Evolutionary conservation across 2,113 vertebrate species (phyloP).

Genomic region (Lycaon pictus): DNA sequence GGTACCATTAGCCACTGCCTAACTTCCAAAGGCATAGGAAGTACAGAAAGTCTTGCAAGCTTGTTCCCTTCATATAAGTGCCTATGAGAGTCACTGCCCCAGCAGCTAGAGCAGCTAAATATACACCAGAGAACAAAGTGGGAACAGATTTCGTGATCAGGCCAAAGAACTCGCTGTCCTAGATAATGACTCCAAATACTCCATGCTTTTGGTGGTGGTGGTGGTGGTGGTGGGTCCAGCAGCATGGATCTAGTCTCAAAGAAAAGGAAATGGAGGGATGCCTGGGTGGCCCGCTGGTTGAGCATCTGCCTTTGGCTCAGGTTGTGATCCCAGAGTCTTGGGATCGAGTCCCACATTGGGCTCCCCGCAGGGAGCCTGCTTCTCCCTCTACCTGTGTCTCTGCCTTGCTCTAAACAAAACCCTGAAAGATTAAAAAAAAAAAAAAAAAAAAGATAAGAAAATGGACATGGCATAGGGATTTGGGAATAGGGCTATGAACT

Average conservation of each 20-base stretch:
- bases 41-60: neutral
- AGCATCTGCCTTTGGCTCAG: too few species aligned
- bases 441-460: neutral
- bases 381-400: too few species aligned
- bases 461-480: neutral
- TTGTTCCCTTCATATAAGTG: neutral
- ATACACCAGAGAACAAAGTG: too few species aligned
- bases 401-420: too few species aligned
- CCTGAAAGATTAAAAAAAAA: too few species aligned
- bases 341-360: too few species aligned
- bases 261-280: neutral
- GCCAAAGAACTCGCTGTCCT: neutral
- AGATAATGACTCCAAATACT: neutral
- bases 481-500: neutral
- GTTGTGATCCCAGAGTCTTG: too few species aligned
- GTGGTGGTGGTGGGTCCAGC: accelerated
- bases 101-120: neutral
- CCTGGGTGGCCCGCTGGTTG: too few species aligned
- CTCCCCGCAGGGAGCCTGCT: too few species aligned
- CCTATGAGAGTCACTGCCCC: neutral
- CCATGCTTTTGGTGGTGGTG: neutral
- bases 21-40: neutral
- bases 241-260: neutral
- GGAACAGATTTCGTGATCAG: neutral
- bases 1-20: too few species aligned